These are phyloP conservation scores for Drosophila insularis DNA, from an alignment of 1,140 invertebrate species.

Conservation along the genomic window DNA sequence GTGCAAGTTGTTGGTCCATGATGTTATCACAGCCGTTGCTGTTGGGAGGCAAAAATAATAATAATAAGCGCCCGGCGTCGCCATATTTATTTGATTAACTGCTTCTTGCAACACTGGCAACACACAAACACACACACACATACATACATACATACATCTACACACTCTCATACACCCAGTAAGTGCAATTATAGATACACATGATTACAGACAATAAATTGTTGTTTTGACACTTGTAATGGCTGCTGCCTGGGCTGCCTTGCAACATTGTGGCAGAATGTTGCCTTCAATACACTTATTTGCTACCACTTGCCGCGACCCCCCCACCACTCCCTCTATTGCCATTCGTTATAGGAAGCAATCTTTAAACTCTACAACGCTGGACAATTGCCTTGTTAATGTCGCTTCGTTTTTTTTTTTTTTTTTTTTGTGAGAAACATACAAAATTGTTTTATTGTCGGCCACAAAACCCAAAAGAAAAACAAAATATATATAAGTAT, in stretches of 20 bases:
- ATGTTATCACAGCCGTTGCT: constrained; percentile 66
- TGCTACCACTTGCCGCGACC: constrained; percentile 13
- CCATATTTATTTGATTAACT: constrained; percentile 82
- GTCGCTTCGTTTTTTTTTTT: constrained; percentile 24
- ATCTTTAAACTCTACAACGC: constrained; percentile 63
- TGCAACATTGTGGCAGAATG: constrained; percentile 64
- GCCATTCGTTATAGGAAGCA: constrained; percentile 28
- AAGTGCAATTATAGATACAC: constrained; percentile 63
- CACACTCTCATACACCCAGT: constrained; percentile 39
- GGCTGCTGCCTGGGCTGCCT: constrained; percentile 54
- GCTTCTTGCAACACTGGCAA: constrained; percentile 40
- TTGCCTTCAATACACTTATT: constrained; percentile 29
- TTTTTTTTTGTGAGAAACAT: constrained; percentile 35
- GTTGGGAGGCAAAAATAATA: constrained; percentile 70
- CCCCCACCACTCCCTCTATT: constrained; percentile 20
- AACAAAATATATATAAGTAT: too few species aligned
- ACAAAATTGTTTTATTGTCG: constrained; percentile 80
- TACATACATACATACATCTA: neutral
- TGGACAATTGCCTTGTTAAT: constrained; percentile 65
- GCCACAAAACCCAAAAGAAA: constrained; percentile 17
- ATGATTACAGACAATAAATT: constrained; percentile 81
- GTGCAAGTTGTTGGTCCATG: constrained; percentile 59
- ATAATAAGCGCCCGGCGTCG: constrained; percentile 71
- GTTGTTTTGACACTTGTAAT: constrained; percentile 79
- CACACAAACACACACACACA: constrained; percentile 25